Conservation (phyloP, 2,113 vertebrate species). For the Phyllostomus hastatus region DNA sequence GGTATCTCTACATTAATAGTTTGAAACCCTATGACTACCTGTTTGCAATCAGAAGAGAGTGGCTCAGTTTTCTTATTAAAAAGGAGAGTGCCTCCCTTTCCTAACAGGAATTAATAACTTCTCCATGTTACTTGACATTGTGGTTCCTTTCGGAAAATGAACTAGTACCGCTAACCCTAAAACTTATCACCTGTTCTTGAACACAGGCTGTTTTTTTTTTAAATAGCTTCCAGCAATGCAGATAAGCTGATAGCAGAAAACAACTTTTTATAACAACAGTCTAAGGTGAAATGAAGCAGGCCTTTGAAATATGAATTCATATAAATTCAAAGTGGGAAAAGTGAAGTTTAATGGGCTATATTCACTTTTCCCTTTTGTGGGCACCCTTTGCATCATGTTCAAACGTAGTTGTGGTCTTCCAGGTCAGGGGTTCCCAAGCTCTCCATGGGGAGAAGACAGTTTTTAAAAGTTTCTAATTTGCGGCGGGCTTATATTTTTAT, state of each 20-base stretch:
- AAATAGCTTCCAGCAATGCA: not conserved
- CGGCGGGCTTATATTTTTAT: not conserved
- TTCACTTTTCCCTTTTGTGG: not conserved
- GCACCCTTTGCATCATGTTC: not conserved
- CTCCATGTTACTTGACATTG: not conserved
- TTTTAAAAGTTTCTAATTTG: not conserved
- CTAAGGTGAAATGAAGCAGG: not conserved
- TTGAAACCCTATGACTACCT: not conserved
- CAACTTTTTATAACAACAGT: not conserved
- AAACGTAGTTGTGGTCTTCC: not conserved
- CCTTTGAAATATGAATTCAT: not conserved
- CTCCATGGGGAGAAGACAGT: not conserved
- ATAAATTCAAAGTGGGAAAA: not conserved
- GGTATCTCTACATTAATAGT: not conserved
- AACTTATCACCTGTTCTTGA: not conserved
- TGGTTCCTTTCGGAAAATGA: not conserved
- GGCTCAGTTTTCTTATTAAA: constrained; percentile 20
- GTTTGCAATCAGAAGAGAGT: not conserved
- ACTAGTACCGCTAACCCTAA: not conserved
- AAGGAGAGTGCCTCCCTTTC: not conserved
- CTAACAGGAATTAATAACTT: not conserved
- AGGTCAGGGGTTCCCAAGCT: not conserved
- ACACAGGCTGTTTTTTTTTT: not conserved
- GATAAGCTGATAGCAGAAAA: not conserved
- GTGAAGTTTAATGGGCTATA: not conserved